Evolutionary conservation across 1,140 invertebrate species (phyloP).

Genomic region (Drosophila asahinai): DNA sequence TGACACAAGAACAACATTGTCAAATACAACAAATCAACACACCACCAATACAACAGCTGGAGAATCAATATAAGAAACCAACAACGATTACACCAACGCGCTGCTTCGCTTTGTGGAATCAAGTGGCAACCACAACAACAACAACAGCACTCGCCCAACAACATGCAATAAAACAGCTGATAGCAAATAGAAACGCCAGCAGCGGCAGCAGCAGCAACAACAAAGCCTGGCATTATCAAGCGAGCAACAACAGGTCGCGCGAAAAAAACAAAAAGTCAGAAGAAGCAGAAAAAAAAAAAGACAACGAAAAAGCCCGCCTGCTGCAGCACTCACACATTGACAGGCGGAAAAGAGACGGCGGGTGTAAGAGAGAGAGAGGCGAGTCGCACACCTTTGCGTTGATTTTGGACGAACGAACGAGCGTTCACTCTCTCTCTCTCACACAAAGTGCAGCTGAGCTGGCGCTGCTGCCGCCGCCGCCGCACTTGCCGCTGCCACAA

Average conservation of each 20-base stretch:
- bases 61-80: slow-evolving; percentile 10
- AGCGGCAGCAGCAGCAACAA: slow-evolving; percentile 54
- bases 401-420: slow-evolving; percentile 71
- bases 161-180: slow-evolving; percentile 82
- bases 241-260: slow-evolving; percentile 78
- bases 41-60: neutral
- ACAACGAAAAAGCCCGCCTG: slow-evolving; percentile 71
- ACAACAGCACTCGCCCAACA: slow-evolving; percentile 54
- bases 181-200: slow-evolving; percentile 65
- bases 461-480: slow-evolving; percentile 48
- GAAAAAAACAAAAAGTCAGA: slow-evolving; percentile 47
- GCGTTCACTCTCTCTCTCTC: slow-evolving; percentile 62
- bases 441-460: slow-evolving; percentile 81
- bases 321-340: slow-evolving; percentile 64
- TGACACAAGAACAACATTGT: neutral
- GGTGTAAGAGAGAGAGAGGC: slow-evolving; percentile 41
- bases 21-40: neutral
- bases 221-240: slow-evolving; percentile 77
- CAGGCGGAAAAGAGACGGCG: slow-evolving; percentile 22
- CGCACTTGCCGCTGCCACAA: slow-evolving; percentile 68
- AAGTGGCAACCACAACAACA: slow-evolving; percentile 59
- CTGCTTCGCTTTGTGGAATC: slow-evolving; percentile 3
- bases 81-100: slow-evolving; percentile 12
- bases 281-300: slow-evolving; percentile 10
- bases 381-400: slow-evolving; percentile 81